A percentile compares a stretch with the other conserved stretches of the same genome.
Conservation (phyloP, 2,113 vertebrate species). For the Nycticryphes semicollaris region DNA sequence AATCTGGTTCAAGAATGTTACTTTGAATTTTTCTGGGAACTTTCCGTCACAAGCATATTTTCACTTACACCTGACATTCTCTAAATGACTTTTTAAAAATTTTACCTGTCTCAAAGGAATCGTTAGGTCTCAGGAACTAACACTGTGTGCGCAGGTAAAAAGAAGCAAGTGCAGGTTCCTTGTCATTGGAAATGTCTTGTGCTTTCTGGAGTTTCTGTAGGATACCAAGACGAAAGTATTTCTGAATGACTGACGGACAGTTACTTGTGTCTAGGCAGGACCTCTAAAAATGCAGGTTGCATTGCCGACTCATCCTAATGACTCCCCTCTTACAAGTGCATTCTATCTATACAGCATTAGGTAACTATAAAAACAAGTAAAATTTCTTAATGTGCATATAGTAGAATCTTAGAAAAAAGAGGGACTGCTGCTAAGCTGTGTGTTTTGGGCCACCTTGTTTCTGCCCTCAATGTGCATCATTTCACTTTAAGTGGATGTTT, state of each 20-base stretch:
- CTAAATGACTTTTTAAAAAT: not conserved
- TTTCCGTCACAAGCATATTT: not conserved
- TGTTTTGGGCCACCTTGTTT: rapidly evolving
- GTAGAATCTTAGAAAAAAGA: not conserved
- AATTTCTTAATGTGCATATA: rapidly evolving
- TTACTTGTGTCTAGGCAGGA: not conserved
- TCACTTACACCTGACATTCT: not conserved
- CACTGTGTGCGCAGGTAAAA: not conserved
- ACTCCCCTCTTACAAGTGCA: not conserved
- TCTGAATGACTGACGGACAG: not conserved
- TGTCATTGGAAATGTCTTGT: rapidly evolving
- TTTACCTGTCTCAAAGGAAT: not conserved
- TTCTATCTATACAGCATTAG: not conserved
- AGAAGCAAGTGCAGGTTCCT: not conserved
- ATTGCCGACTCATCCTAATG: not conserved
- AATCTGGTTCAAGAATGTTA: not conserved
- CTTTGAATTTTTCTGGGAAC: not conserved
- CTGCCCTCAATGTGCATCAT: not conserved
- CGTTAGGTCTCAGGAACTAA: not conserved
- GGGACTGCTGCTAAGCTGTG: not conserved
- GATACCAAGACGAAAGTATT: not conserved
- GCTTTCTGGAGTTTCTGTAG: not conserved
- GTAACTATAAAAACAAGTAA: not conserved
- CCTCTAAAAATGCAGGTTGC: not conserved
- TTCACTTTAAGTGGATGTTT: not conserved